Evolutionary conservation across 1,140 invertebrate species (phyloP).

Genomic region (Drosophila baimaii): DNA sequence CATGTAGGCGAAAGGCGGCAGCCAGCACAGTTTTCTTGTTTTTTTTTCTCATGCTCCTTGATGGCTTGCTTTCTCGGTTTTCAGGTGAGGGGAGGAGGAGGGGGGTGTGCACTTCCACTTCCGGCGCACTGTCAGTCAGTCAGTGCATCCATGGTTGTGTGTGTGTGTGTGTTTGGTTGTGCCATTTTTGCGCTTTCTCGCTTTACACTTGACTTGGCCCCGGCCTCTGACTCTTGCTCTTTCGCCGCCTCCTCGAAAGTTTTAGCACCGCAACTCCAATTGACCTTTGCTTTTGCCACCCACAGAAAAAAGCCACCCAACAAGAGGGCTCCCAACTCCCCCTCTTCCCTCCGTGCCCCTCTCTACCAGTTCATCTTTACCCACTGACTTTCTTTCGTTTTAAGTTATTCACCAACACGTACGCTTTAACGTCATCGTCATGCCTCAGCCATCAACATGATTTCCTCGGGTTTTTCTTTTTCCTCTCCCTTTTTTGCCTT

Average conservation of each 20-base stretch:
- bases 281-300: slow-evolving; percentile 69
- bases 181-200: slow-evolving; percentile 77
- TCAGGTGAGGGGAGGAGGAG: slow-evolving; percentile 27
- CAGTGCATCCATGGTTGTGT: slow-evolving; percentile 33
- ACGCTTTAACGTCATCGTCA: slow-evolving; percentile 62
- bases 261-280: slow-evolving; percentile 74
- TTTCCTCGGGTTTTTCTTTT: slow-evolving; percentile 8
- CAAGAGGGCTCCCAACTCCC: neutral
- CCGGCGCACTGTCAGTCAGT: slow-evolving; percentile 49
- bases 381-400: slow-evolving; percentile 54
- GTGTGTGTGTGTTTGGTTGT: slow-evolving; percentile 35
- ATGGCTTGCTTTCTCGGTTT: slow-evolving; percentile 22
- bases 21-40: slow-evolving; percentile 45
- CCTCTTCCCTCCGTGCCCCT: neutral
- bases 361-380: slow-evolving; percentile 41
- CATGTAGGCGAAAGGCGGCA: slow-evolving; percentile 61
- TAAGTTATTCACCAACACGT: slow-evolving; percentile 79
- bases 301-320: neutral
- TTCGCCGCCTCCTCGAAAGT: slow-evolving; percentile 36
- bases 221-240: slow-evolving; percentile 59
- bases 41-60: slow-evolving; percentile 41
- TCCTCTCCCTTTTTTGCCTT: neutral
- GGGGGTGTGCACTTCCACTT: slow-evolving; percentile 51
- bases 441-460: slow-evolving; percentile 44
- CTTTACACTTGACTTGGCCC: slow-evolving; percentile 77